Base-by-base conservation (phyloP, 2,888 invertebrate genomes). In the Fragum sueziense region DNA sequence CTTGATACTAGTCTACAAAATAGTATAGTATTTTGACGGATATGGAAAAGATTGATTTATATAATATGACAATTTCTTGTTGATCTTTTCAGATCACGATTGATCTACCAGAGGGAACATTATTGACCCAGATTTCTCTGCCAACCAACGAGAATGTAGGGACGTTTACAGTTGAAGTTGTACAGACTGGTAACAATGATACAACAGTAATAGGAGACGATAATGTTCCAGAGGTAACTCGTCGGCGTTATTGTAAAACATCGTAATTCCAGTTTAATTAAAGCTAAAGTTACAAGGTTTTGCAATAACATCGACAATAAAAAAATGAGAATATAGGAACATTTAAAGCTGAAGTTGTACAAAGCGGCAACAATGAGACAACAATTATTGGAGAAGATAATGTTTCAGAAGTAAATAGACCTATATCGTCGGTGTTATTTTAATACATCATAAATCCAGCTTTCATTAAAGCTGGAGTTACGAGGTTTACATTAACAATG, bases 311-410 rank as follows among this genome's bases (percentile, higher is more conserved):
- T n/a, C n/a, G n/a, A n/a, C n/a, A n/a, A n/a, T n/a, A n/a, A n/a
- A n/a, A n/a, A n/a, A 41, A 70, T 31, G 76, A 71, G 20, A 82
- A 82, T 59, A 76, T 82, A 2, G 82, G 71, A 29, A 65, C 71
- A 11, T 82, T 74, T 41, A 82, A 76, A 11, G 76, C 79, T 1
- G 68, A 70, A 22, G 61, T 82, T 17, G 17, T 68, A 33, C 57
- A 76, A 70, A 34, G 73, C 14, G 76, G 69, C 14, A 52, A 76
- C 20, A 70, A 67, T 14, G 57, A 54, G 2, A 67, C 70, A 2
- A 82, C 76, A 9, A 73, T 72, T 7, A 70, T 79, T 4, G 65
- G 65, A 2, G 65, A 65, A 3, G n/a, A 37, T 9, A 41, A 27
- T 22, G 27, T 65, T 3, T 25, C 65, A 2, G 65, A 65, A 22